These are phyloP conservation scores for Sminthurides aquaticus DNA, from an alignment of 2,888 invertebrate species.

Conservation along the genomic window DNA sequence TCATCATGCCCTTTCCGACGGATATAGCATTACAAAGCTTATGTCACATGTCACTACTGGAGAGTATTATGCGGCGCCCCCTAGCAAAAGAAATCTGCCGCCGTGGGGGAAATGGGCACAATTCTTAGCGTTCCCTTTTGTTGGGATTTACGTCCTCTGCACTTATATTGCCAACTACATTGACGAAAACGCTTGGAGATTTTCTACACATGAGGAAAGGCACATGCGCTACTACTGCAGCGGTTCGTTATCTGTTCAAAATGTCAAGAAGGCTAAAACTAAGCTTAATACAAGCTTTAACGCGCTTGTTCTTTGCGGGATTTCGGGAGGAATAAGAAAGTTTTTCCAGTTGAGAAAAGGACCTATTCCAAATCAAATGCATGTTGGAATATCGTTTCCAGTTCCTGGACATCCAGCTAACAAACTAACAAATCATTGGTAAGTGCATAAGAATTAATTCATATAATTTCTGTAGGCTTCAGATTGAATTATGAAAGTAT, in stretches of 20 bases:
- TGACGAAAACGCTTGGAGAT: constrained; percentile 9
- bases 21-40: constrained; percentile 16
- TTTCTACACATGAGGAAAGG: neutral
- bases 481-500: neutral
- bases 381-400: constrained; percentile 15
- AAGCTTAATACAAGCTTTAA: constrained; percentile 12
- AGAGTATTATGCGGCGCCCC: constrained; percentile 6
- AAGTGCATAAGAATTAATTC: neutral
- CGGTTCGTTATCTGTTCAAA: constrained; percentile 1
- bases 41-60: constrained; percentile 19
- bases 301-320: constrained; percentile 10
- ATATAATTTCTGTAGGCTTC: neutral
- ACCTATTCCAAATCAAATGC: constrained; percentile 12
- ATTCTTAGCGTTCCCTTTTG: constrained; percentile 9
- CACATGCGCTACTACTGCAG: constrained; percentile 16
- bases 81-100: neutral
- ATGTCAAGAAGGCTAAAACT: constrained; percentile 14
- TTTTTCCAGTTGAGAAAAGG: neutral
- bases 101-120: constrained; percentile 1
- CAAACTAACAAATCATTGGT: constrained; percentile 21
- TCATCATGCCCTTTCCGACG: constrained; percentile 18
- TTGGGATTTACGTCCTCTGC: constrained; percentile 14
- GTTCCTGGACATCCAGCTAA: constrained; percentile 19
- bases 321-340: constrained; percentile 15
- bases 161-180: constrained; percentile 12